Evolutionary conservation across 2,113 vertebrate species (phyloP).

Genomic region (Reinhardtius hippoglossoides): DNA sequence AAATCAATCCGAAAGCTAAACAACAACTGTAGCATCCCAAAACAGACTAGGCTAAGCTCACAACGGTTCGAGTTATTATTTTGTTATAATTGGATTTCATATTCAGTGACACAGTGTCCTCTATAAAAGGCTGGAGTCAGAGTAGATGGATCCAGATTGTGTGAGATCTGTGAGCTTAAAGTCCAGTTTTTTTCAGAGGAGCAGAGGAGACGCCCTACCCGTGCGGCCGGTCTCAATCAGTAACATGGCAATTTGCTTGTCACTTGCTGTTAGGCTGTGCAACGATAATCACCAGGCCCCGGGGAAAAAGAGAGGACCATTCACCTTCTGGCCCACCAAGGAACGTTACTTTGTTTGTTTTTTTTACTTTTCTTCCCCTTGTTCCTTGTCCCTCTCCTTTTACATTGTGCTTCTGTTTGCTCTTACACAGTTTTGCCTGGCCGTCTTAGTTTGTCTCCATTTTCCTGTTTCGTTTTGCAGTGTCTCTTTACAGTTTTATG

Average conservation of each 20-base stretch:
- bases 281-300: constrained; percentile 45
- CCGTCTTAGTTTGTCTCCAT: neutral
- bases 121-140: neutral
- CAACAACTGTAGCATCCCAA: neutral
- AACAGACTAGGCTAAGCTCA: neutral
- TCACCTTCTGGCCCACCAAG: constrained; percentile 52
- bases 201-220: neutral
- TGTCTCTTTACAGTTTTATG: constrained; percentile 25
- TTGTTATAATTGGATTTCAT: neutral
- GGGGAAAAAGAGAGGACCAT: constrained; percentile 11
- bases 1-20: neutral
- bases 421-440: neutral
- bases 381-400: neutral
- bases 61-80: neutral
- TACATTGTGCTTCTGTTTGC: neutral
- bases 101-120: neutral
- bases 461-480: constrained; percentile 32
- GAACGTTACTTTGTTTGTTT: constrained; percentile 45
- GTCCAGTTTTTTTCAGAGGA: constrained; percentile 10
- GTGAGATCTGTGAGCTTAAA: constrained; percentile 14
- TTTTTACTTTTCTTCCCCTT: constrained; percentile 1
- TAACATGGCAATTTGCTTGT: constrained; percentile 38
- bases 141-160: neutral
- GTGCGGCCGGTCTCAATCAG: constrained; percentile 46
- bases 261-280: constrained; percentile 33